A percentile compares a stretch with the other conserved stretches of the same genome.
Conservation (phyloP, 2,888 invertebrate genomes). For the Peribatodes rhomboidaria region DNA sequence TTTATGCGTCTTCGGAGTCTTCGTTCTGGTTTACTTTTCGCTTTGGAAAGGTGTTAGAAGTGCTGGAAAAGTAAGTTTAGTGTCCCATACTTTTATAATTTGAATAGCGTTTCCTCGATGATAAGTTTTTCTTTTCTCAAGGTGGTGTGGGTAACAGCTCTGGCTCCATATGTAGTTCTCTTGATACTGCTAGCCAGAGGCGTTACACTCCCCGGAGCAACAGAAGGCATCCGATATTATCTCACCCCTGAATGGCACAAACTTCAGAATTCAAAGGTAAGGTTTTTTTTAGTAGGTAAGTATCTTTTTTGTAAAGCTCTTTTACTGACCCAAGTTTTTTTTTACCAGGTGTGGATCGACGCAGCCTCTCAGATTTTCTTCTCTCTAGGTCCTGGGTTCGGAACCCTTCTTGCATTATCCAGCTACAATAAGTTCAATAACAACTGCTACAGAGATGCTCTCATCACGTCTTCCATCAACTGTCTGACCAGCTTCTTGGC, state of each 20-base stretch:
- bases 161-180: conserved; percentile 96
- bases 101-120: neutral
- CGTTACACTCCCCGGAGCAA: conserved; percentile 94
- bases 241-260: conserved; percentile 96
- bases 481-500: conserved; percentile 97
- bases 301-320: neutral
- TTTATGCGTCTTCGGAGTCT: conserved; percentile 95
- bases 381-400: conserved; percentile 97
- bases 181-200: conserved; percentile 94
- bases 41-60: conserved; percentile 98
- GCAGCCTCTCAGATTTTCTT: conserved; percentile 98
- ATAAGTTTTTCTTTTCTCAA: conserved; percentile 58
- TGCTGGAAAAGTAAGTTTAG: conserved; percentile 93
- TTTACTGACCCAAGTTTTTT: conserved; percentile 1
- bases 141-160: conserved; percentile 98
- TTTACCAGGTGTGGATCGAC: conserved; percentile 94
- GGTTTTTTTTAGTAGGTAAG: neutral
- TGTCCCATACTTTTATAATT: neutral
- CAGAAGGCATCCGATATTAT: conserved; percentile 94
- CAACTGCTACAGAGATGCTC: conserved; percentile 95
- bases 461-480: conserved; percentile 96
- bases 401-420: conserved; percentile 94
- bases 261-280: conserved; percentile 90
- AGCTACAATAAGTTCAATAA: conserved; percentile 98
- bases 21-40: conserved; percentile 97